phyloP scores from a whole-genome alignment of 2,113 vertebrate genomes.

The Machaerirhynchus nigripectus region DNA sequence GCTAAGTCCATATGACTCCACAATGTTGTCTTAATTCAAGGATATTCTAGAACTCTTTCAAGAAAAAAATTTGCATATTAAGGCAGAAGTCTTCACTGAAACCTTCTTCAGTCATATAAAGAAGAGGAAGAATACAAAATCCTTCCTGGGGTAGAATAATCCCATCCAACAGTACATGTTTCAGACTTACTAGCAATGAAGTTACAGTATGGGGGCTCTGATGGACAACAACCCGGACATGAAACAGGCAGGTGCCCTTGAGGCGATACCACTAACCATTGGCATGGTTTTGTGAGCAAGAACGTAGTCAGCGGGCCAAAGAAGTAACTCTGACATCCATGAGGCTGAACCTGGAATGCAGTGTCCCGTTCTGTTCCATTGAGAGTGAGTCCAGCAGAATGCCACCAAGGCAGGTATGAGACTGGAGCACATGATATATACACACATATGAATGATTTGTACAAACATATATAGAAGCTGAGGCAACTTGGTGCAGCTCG shows the following conservation, averaged over 20 bases:
- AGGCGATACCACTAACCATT: neutral
- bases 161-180: neutral
- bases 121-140: neutral
- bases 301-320: neutral
- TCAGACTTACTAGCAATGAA: neutral
- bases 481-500: neutral
- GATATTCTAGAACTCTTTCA: neutral
- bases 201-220: neutral
- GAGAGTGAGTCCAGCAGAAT: neutral
- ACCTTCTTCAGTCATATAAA: neutral
- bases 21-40: neutral
- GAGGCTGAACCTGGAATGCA: neutral
- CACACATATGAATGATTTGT: neutral
- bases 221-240: neutral
- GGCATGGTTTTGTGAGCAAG: neutral
- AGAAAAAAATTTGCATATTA: neutral
- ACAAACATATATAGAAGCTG: rapidly evolving
- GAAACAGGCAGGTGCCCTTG: rapidly evolving
- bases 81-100: neutral
- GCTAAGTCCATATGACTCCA: neutral
- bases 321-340: neutral
- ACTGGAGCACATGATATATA: neutral
- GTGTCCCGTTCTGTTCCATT: neutral
- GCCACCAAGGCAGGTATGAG: neutral
- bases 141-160: neutral